Evolutionary conservation across 2,888 invertebrate species (phyloP).

Genomic region (Drosophila nigricruria): DNA sequence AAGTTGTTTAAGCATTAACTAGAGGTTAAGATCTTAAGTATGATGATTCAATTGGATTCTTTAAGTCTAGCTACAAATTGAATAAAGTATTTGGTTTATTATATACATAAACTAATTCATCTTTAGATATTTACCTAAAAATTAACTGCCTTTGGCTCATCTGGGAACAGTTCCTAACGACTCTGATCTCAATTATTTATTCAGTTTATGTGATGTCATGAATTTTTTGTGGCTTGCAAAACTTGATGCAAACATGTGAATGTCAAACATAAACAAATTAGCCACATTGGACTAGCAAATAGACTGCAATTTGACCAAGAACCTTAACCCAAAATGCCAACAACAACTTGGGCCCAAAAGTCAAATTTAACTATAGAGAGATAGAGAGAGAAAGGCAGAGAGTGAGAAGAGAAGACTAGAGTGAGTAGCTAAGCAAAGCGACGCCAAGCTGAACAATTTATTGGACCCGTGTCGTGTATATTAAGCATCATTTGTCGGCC

Average conservation of each 20-base stretch:
- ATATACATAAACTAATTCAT: background rate
- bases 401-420: background rate
- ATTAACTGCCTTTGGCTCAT: background rate
- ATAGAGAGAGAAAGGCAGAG: background rate
- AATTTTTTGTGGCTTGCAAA: constrained; percentile 13
- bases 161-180: background rate
- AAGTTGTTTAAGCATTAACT: background rate
- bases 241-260: constrained; percentile 27
- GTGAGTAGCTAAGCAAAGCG: constrained; percentile 13
- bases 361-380: constrained; percentile 32
- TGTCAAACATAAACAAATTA: constrained; percentile 45
- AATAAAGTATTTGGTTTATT: background rate
- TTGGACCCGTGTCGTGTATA: constrained; percentile 62
- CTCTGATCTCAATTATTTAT: constrained; percentile 11
- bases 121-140: background rate
- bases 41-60: background rate
- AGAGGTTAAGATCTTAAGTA: background rate
- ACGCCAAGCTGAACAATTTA: constrained; percentile 56
- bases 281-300: constrained; percentile 24
- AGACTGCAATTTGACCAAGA: constrained; percentile 18
- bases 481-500: constrained; percentile 55
- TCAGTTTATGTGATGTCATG: constrained; percentile 21
- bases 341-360: constrained; percentile 26
- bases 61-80: background rate
- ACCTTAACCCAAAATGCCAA: constrained; percentile 11